Evolutionary conservation across 2,113 vertebrate species (phyloP).

Genomic region (Nematolebias whitei): DNA sequence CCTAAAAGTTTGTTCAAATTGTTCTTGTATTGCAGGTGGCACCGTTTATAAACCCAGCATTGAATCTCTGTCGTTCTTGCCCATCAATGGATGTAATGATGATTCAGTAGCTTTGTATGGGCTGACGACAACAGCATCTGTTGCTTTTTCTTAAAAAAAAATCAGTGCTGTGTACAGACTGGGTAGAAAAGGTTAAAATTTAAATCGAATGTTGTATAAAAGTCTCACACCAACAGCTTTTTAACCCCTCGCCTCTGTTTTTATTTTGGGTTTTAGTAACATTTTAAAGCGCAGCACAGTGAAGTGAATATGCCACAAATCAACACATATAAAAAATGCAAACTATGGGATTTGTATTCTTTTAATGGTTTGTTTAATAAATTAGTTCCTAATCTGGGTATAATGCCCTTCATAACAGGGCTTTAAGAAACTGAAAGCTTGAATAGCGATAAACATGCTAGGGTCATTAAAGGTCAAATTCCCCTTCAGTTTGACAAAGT

Average conservation of each 20-base stretch:
- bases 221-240: no score
- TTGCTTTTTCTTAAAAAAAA: neutral
- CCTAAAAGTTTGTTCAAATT: no score
- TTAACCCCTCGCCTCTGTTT: no score
- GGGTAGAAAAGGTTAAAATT: neutral
- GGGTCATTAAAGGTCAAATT: neutral
- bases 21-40: no score
- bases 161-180: neutral
- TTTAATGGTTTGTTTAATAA: neutral
- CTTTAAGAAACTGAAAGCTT: neutral
- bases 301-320: neutral
- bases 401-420: neutral
- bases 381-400: neutral
- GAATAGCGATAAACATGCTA: slow-evolving; percentile 19
- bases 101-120: no score
- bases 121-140: neutral
- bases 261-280: no score
- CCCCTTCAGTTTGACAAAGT: neutral
- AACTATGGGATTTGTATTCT: neutral
- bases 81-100: no score
- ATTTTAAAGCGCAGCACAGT: no score
- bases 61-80: no score
- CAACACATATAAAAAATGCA: neutral
- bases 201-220: neutral
- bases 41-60: no score